phyloP scores from a whole-genome alignment of 2,888 invertebrate species.

The Argyra leucocephala region DNA sequence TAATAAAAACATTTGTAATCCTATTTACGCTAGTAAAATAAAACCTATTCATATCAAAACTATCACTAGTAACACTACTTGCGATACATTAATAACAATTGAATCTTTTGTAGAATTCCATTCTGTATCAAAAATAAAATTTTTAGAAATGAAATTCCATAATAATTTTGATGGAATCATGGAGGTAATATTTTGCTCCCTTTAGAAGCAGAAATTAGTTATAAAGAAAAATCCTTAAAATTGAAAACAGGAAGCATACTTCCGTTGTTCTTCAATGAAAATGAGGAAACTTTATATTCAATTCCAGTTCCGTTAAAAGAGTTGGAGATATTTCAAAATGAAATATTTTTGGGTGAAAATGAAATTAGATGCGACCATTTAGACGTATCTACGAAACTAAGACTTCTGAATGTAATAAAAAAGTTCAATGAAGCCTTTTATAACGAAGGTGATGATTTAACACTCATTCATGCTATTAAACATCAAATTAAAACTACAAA shows the following conservation, averaged over 20 bases:
- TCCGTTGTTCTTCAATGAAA: constrained; percentile 12
- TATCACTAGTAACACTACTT: too few species aligned
- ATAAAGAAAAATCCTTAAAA: constrained; percentile 5
- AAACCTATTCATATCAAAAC: too few species aligned
- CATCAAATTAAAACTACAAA: constrained; percentile 13
- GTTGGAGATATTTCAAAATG: constrained; percentile 10
- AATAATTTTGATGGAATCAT: constrained; percentile 1
- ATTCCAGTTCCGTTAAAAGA: constrained; percentile 13
- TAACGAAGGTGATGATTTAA: constrained; percentile 5
- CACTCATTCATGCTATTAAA: constrained; percentile 11
- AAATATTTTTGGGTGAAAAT: background rate
- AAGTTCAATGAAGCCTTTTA: constrained; percentile 12
- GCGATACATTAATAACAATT: background rate
- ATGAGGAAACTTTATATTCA: constrained; percentile 15
- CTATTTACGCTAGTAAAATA: too few species aligned
- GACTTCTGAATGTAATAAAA: too few species aligned
- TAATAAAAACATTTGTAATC: too few species aligned
- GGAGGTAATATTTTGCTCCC: background rate
- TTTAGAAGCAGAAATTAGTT: background rate
- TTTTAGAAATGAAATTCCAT: background rate
- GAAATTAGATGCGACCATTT: constrained; percentile 13
- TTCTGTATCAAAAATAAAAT: background rate
- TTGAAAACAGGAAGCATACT: background rate
- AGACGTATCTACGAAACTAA: constrained; percentile 3
- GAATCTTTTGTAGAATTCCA: constrained; percentile 8